phyloP scores from a whole-genome alignment of 37 sponge, comb jelly and placozoan genomes.

The Mnemiopsis leidyi region DNA sequence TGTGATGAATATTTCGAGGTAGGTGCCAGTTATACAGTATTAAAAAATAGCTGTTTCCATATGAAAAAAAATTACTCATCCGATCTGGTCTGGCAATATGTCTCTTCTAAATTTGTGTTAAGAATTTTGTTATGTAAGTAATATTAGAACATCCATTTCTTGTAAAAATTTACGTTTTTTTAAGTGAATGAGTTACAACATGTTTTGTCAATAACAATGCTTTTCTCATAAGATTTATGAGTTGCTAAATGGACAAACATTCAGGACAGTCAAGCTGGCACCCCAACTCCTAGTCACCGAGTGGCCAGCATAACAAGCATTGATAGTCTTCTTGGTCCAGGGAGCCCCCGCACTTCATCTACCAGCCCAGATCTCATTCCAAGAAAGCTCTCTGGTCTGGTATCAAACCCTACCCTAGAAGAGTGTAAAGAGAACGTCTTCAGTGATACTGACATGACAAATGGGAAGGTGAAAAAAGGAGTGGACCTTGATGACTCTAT shows the following conservation, averaged over 20 bases:
- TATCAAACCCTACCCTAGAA: neutral
- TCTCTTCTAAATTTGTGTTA: no score
- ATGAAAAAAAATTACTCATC: no score
- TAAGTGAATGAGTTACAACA: no score
- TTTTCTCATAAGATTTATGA: neutral
- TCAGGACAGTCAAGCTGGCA: conserved; percentile 8
- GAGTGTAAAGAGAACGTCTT: neutral
- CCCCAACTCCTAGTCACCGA: neutral
- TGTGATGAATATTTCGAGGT: conserved; percentile 35
- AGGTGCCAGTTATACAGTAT: no score
- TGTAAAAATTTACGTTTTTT: no score
- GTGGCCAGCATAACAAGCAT: conserved; percentile 2
- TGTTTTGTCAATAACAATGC: no score
- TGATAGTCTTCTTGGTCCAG: conserved; percentile 29
- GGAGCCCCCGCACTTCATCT: neutral
- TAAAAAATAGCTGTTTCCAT: no score
- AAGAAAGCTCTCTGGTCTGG: neutral
- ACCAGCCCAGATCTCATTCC: neutral
- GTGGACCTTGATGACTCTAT: neutral
- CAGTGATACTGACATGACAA: neutral
- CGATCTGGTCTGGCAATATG: no score
- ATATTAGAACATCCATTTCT: no score
- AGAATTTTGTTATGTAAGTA: no score
- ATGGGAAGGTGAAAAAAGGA: neutral
- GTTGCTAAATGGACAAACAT: neutral